Percentiles rank a stretch among this genome's conserved stretches.
Conservation (phyloP, 2,888 invertebrate genomes). For the Esperia sulphurella region DNA sequence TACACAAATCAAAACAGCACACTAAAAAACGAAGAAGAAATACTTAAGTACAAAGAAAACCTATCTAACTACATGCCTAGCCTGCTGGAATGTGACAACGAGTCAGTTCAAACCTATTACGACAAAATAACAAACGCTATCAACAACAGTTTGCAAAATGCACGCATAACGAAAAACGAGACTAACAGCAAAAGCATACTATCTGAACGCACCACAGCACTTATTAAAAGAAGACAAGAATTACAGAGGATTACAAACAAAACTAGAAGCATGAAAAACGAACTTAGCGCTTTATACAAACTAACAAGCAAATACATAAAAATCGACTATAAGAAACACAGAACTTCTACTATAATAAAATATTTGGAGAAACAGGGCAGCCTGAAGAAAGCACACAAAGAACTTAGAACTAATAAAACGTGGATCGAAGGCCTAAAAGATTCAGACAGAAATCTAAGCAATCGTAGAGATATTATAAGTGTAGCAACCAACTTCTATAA, state of each 20-base stretch:
- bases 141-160: slow-evolving; percentile 4
- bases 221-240: slow-evolving; percentile 13
- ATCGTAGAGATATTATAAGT: slow-evolving; percentile 12
- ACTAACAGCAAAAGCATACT: slow-evolving; percentile 6
- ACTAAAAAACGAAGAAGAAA: no score
- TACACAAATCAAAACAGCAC: no score
- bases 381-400: slow-evolving; percentile 16
- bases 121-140: slow-evolving; percentile 14
- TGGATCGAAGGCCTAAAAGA: slow-evolving; percentile 14
- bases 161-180: background rate
- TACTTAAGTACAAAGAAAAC: no score
- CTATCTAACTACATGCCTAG: no score
- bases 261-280: slow-evolving; percentile 15
- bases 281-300: slow-evolving; percentile 14
- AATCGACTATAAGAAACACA: slow-evolving; percentile 12
- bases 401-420: slow-evolving; percentile 12
- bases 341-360: slow-evolving; percentile 11
- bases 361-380: slow-evolving; percentile 10
- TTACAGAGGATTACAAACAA: slow-evolving; percentile 13
- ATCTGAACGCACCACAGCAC: slow-evolving; percentile 9
- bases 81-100: background rate
- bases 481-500: slow-evolving; percentile 11
- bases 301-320: no score
- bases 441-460: slow-evolving; percentile 2
- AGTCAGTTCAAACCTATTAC: slow-evolving; percentile 13